Evolutionary conservation across 2,797 vertebrate species (phyloP).

Genomic region (Tamandua tetradactyla): DNA sequence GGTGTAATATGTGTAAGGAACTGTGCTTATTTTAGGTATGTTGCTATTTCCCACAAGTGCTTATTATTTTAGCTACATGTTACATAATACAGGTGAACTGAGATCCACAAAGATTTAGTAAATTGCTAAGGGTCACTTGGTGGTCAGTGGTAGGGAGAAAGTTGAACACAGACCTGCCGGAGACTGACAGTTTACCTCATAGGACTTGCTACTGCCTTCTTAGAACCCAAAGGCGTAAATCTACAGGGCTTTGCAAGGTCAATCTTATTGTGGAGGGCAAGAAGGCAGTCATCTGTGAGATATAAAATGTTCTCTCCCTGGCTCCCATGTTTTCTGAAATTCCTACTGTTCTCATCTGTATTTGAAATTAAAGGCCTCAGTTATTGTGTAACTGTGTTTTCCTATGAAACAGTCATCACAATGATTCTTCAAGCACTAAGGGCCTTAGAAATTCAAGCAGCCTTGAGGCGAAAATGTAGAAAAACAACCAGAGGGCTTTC

Average conservation of each 20-base stretch:
- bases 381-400: not conserved
- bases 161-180: not conserved
- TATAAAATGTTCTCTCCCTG: not conserved
- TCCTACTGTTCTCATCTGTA: not conserved
- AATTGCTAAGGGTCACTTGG: not conserved
- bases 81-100: not conserved
- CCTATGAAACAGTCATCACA: not conserved
- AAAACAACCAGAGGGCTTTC: not conserved
- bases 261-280: not conserved
- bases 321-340: not conserved
- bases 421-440: not conserved
- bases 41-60: not conserved
- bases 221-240: not conserved
- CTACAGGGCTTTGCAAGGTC: not conserved
- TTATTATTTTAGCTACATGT: not conserved
- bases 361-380: not conserved
- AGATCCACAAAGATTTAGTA: not conserved
- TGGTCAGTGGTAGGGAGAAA: not conserved
- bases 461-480: not conserved
- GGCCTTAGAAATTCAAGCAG: not conserved
- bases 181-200: not conserved
- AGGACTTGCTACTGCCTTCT: not conserved
- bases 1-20: not conserved
- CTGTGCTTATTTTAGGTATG: not conserved
- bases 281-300: not conserved